Base-by-base conservation (phyloP, 2,797 vertebrate genomes). In the Aythya fuligula region DNA sequence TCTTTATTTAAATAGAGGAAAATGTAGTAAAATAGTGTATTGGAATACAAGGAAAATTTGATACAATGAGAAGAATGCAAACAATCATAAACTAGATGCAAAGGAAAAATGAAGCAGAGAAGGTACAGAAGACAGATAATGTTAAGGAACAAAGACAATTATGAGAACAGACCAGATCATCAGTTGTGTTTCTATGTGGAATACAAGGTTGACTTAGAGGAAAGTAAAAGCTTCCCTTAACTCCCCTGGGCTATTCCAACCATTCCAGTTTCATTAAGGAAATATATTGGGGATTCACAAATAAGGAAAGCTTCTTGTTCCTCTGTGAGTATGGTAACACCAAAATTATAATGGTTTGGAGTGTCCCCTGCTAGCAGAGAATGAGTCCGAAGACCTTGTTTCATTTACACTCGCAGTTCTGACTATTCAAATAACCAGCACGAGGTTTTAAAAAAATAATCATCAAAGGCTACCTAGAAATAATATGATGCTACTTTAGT, bases 301-400 rank as follows among this genome's bases (percentile, higher is more conserved):
- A 45, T 22, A 64, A 22, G 1, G 9, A 8, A 62, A 1, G 0
- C 2, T 21, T 58, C 53, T 53, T 72, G 6, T 65, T 38, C 25
- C 11, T 65, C 24, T 30, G 0, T 34, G 19, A n/a, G 22, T 71
- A 43, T 27, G 17, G 56, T 61, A 76, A 64, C 2, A 70, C 8
- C 5, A 6, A 43, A 58, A 49, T 58, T 82, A 51, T 49, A 65
- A 9, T 11, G 4, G 32, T 57, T 75, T 0, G 0, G 86, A 61
- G 38, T 54, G 4, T 27, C 47, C 36, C 54, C 22, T 65, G 2
- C 4, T 51, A n/a, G 8, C 43, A 51, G 56, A 60, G 39, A 88
- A 49, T 47, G 5, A 81, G 62, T 56, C 13, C 4, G 11, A 51
- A 5, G 0, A 38, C 25, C 6, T 54, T 4, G 20, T 78, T 76